Evolutionary conservation across 2,888 invertebrate species (phyloP), one percentile per base, ranked within the genome.

Genomic region (Drosophila nr. fundita): DNA sequence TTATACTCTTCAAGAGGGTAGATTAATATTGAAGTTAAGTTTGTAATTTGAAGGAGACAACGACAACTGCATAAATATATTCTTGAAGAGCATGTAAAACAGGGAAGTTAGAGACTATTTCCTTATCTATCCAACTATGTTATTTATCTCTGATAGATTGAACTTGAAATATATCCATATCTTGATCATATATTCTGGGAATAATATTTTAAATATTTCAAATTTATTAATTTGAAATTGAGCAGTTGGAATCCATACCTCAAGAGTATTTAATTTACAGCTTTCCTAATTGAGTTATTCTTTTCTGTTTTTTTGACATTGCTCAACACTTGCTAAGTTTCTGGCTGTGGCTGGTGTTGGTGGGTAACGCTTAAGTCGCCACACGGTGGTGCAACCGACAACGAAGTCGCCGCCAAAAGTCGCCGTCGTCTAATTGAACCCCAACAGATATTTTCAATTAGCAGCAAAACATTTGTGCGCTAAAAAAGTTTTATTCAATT

Each of bases 381-480:
- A 58, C 82, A 73, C 86, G 88, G 83, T 72, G 80, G 83, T 70
- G 76, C 73, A 61, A 64, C 64, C 30, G 57, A 45, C 45, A 29
- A 2, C 40, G 32, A 38, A 54, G 36, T 61, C 49, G 62, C 68
- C 60, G 65, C 69, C 67, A 80, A 78, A 70, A 76, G 76, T 78
- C 83, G 76, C 68, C 76, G 81, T 82, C 81, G 82, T 87, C 92
- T 92, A 92, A 92, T 92, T 92, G 92, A 92, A 92, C 92, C 92
- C 92, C 92, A 89, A 92, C 92, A 92, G 91, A 92, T 92, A 92
- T 92, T 92, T 92, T 92, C 92, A 92, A 92, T 92, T 92, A 92
- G 91, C 91, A 91, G 89, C 85, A 91, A 90, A 91, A 91, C 91
- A 91, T 90, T 91, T 83, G 81, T 83, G 85, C 72, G 85, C 87